Base-by-base conservation (phyloP, 2,888 invertebrate species). In the Latheticus oryzae region DNA sequence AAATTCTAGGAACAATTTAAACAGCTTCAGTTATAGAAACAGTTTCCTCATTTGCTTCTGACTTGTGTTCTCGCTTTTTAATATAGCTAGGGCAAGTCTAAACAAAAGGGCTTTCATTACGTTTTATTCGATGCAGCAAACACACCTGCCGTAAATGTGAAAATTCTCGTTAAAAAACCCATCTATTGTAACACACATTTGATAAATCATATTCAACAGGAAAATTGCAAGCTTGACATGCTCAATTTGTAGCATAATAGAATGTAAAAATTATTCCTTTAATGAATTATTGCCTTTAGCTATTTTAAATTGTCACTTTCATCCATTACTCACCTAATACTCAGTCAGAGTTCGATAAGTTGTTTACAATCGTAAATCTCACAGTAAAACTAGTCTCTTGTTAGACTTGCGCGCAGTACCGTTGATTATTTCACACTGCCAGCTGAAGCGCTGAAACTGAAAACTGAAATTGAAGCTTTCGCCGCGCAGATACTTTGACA, bases 401-500 rank as follows among this genome's bases (percentile, higher is more conserved):
- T 23, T 33, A 47, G 3, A 23, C 13, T 3, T 35, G 48, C 35
- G 35, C 48, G 35, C 48, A 17, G 35, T 21, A 7, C 8, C 23
- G 48, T 15, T 37, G 48, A 26, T 24, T 24, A 35, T 23, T 48
- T 48, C 12, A 11, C 16, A 48, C 48, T 48, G 28, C 21, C 16
- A 37, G 28, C 15, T 28, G 43, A 23, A 12, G 24, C 40, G 40
- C 17, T 11, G 43, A 43, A 43, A 26, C 48, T 19, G 16, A 32
- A 48, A 9, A 16, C 47, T 32, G 13, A 16, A 48, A 26, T 16
- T 35, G 33, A 33, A 30, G 47, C 35, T 30, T 33, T 37, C 12
- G 43, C 26, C 28, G 48, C 48, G 48, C 48, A 48, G 21, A 48
- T 26, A 21, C 48, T n/a, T n/a, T n/a, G n/a, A n/a, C n/a, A n/a